Base-by-base conservation (phyloP, 2,797 vertebrate species). In the Halcyon smyrnensis region DNA sequence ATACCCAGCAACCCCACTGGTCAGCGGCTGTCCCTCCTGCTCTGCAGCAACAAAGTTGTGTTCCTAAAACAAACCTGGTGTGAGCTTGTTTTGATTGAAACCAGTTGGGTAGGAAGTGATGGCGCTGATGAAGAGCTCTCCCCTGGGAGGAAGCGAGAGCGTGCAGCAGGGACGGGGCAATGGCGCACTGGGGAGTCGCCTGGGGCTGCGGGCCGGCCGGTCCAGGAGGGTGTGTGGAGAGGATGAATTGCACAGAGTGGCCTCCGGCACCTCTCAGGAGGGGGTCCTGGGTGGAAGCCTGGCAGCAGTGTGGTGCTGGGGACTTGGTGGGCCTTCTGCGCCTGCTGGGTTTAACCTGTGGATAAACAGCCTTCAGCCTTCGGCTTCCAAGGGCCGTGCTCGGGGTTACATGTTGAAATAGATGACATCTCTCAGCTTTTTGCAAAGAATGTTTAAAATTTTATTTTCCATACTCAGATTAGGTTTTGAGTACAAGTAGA, bases 191-290 rank as follows among this genome's bases (percentile, higher is more conserved):
- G 6, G 75, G 87, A 73, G 37, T 8, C 4, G 12, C 53, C 69
- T 21, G 39, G n/a, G 60, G 51, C 94, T 2, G 0, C 1, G 0
- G 3, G 37, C 56, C 62, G 3, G 1, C 59, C 45, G 8, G 53
- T 34, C 5, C 0, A 34, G 18, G 2, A 0, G 7, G 18, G n/a
- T 67, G 12, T 6, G 3, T 0, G 0, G 43, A 0, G 48, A 34
- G 78, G 60, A 19, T 1, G 0, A 2, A 5, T 1, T 8, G 19
- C 12, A 6, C 37, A 5, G 60, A 56, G 53, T 6, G 3, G 69
- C 63, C 46, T 25, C 67, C 45, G 84, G 54, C 74, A 53, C 36
- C 28, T 64, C 57, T 46, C 11, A 8, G 65, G 60, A 36, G 14
- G 36, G 30, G 11, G 9, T 45, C n/a, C 25, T 24, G 43, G 37